A percentile compares a stretch with the other conserved stretches of the same genome.
These are phyloP conservation scores for Chaetops frenatus DNA, from an alignment of 2,113 vertebrate species.

Conservation along the genomic window DNA sequence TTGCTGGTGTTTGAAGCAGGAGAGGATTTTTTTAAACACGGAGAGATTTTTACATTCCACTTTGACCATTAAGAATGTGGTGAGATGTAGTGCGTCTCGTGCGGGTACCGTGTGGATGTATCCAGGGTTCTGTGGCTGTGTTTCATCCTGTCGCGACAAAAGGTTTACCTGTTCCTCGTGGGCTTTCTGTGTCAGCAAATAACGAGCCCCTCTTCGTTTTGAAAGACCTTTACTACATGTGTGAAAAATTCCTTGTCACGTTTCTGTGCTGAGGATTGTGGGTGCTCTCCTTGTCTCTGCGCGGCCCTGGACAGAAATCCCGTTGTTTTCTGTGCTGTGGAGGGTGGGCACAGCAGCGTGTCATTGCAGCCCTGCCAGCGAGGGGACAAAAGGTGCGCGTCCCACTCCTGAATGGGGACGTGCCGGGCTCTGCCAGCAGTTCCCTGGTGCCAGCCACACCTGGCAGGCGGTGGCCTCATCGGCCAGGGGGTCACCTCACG, in stretches of 20 bases:
- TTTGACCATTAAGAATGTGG: not conserved
- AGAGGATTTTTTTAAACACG: not conserved
- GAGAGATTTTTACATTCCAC: not conserved
- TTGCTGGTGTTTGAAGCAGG: not conserved
- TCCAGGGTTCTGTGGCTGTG: not conserved
- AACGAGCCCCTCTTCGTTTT: not conserved
- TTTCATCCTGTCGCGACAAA: not conserved
- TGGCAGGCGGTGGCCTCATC: rapidly evolving
- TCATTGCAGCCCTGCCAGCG: not conserved
- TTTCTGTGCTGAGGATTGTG: rapidly evolving
- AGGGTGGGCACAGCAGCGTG: rapidly evolving
- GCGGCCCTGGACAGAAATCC: rapidly evolving
- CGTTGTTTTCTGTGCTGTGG: not conserved
- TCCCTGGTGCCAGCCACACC: not conserved
- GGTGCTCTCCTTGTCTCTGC: not conserved
- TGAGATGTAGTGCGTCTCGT: rapidly evolving
- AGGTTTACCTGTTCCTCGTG: not conserved
- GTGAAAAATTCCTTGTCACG: not conserved
- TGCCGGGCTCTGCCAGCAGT: rapidly evolving
- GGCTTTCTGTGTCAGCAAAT: not conserved
- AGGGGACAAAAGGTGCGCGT: rapidly evolving
- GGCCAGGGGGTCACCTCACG: rapidly evolving
- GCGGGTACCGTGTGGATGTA: too few relatives aligned
- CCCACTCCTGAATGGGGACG: rapidly evolving
- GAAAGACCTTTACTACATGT: not conserved